Evolutionary conservation across 1,140 invertebrate genomes (phyloP), one percentile per base, ranked within the genome.

Genomic region (Leptinotarsa texana): DNA sequence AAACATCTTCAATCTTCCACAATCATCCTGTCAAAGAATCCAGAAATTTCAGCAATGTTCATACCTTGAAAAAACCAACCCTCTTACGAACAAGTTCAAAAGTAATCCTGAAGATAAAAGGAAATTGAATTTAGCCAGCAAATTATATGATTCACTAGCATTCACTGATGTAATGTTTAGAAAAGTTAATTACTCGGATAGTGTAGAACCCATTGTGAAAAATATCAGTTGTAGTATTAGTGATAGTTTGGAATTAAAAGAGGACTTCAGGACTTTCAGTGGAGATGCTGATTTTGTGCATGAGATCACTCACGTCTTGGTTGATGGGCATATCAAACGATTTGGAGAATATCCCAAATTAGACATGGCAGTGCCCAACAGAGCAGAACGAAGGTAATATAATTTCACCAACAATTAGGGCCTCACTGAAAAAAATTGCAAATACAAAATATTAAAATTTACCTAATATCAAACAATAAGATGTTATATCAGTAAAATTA

Each of bases 241-340:
- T 57, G 79, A 83, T 69, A 82, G 82, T 75, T 73, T 83, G 63
- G 78, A 78, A 73, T 63, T 84, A 48, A 73, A 69, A 18, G 81
- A 83, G 62, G 74, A 69, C 49, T 73, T 27, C 24, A 67, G 73
- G 47, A 18, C 63, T 22, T 75, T 62, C 63, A 73, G 42, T 49
- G 61, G n/a, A 27, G 27, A 65, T 22, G 27, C 22, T 11, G 76
- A 78, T 17, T 74, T 80, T 62, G 24, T 63, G 21, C 66, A 78
- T 33, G 81, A 84, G 24, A 69, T 80, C 63, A 75, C 73, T n/a
- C 79, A 82, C 47, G 69, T 17, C 69, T 79, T 83, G 66, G 42
- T 82, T 22, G 74, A 78, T 67, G 72, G 76, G 21, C 76, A 65
- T 70, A 61, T 77, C 21, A 73, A 77, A 48, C 17, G 67, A 47